Percentiles rank a stretch among this genome's conserved stretches.
phyloP scores from a whole-genome alignment of 2,888 invertebrate species.

The Pammene aurita region DNA sequence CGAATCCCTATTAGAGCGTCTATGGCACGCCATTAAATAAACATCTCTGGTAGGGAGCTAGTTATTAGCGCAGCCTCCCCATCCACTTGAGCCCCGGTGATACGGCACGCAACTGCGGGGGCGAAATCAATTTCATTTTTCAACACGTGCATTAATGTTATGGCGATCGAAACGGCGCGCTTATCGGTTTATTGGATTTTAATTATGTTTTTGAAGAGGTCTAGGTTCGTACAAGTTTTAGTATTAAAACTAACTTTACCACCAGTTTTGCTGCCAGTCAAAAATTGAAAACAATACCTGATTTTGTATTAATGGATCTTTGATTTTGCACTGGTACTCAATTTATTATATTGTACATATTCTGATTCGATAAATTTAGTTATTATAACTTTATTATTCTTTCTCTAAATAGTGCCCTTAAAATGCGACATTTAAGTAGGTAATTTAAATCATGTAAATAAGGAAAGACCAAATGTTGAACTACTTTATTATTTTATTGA shows the following conservation, averaged over 20 bases:
- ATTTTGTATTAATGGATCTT: no score
- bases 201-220: slow-evolving; percentile 27
- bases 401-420: no score
- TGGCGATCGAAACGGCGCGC: slow-evolving; percentile 62
- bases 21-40: slow-evolving; percentile 81
- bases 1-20: slow-evolving; percentile 76
- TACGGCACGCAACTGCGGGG: slow-evolving; percentile 79
- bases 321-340: neutral
- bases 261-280: no score
- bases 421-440: no score
- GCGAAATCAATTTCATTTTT: slow-evolving; percentile 82
- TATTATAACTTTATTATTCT: no score
- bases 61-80: slow-evolving; percentile 79
- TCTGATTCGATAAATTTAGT: no score
- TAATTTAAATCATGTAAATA: neutral
- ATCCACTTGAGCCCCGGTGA: slow-evolving; percentile 75
- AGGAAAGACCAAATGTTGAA: neutral
- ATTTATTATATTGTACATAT: no score
- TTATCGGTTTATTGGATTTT: slow-evolving; percentile 38
- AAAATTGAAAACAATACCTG: no score
- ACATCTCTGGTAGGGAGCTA: slow-evolving; percentile 77
- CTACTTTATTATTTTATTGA: no score
- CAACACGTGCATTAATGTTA: slow-evolving; percentile 79
- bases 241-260: no score
- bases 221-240: neutral